Conservation (phyloP, 2,113 vertebrate species). For the Prolemur simus region DNA sequence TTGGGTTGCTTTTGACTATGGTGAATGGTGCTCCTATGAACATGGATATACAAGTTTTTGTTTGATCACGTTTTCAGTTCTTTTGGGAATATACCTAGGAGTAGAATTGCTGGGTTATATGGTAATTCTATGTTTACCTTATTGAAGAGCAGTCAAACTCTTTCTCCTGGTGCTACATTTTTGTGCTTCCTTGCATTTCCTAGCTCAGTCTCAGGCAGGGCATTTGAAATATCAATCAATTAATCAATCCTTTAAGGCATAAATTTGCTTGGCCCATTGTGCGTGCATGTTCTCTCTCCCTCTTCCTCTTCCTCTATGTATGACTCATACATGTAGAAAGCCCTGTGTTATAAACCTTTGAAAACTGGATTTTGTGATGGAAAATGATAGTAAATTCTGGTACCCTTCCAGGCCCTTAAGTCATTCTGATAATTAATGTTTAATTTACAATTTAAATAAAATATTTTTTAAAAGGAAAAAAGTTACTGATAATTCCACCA, state of each 20-base stretch:
- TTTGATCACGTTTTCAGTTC: not conserved
- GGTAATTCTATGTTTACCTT: not conserved
- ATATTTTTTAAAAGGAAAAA: not conserved
- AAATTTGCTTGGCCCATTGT: not conserved
- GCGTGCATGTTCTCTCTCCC: rapidly evolving
- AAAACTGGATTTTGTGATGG: slow-evolving; percentile 14
- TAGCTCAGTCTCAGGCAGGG: not conserved
- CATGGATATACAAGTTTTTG: not conserved
- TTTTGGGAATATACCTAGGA: not conserved
- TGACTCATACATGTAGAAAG: not conserved
- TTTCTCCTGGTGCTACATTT: not conserved
- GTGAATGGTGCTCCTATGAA: not conserved
- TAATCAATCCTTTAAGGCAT: not conserved
- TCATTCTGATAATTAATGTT: not conserved
- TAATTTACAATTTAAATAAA: slow-evolving; percentile 34
- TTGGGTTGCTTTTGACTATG: not conserved
- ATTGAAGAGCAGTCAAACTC: not conserved
- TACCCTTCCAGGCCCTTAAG: not conserved
- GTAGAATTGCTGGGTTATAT: not conserved
- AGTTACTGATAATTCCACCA: not conserved
- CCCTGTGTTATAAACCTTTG: slow-evolving; percentile 2
- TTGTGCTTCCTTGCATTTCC: not conserved
- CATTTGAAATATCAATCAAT: not conserved
- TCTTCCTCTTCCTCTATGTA: rapidly evolving
- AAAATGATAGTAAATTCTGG: not conserved